Conservation (phyloP, 2,113 vertebrate genomes). For the Coracopsis vasa region DNA sequence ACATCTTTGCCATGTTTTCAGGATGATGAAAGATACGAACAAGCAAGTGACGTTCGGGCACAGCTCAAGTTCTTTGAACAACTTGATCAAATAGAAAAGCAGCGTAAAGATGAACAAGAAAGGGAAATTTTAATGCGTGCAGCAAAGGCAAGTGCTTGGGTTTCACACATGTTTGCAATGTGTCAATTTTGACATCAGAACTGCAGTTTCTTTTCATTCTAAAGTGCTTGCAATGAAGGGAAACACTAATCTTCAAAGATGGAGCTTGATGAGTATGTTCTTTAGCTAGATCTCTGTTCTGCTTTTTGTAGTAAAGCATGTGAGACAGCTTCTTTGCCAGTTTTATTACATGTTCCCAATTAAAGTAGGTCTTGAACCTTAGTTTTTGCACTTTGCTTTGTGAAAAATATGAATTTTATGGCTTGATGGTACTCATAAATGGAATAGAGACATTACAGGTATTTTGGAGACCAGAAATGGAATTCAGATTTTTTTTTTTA, state of each 20-base stretch:
- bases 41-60: slow-evolving; percentile 87
- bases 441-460: background rate
- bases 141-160: slow-evolving; percentile 84
- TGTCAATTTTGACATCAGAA: slow-evolving; percentile 32
- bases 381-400: background rate
- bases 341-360: background rate
- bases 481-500: background rate
- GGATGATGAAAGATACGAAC: slow-evolving; percentile 90
- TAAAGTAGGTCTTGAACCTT: background rate
- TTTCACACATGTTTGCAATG: background rate
- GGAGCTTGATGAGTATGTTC: background rate
- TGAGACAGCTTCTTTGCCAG: background rate
- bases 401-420: background rate
- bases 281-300: background rate
- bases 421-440: background rate
- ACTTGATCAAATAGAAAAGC: slow-evolving; percentile 93
- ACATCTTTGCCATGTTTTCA: slow-evolving; percentile 49
- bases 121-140: slow-evolving; percentile 93
- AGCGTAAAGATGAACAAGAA: slow-evolving; percentile 92
- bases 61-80: slow-evolving; percentile 97
- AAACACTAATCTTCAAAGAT: background rate
- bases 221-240: background rate
- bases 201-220: background rate
- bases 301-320: background rate
- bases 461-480: background rate